Conservation (phyloP, 2,113 vertebrate genomes). For the Atractosteus spatula region DNA sequence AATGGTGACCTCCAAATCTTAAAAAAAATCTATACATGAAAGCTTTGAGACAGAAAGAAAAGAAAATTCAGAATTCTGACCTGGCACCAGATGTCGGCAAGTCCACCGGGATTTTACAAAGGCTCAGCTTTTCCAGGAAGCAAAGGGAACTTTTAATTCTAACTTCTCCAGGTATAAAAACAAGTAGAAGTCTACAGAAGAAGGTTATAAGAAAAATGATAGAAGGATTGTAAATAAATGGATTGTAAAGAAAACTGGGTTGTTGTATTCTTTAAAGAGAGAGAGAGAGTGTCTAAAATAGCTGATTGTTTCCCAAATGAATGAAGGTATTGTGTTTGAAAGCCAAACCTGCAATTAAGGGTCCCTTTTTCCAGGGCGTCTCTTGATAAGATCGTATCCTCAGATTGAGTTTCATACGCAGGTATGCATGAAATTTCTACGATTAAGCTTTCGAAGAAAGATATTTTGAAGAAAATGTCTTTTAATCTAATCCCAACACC, state of each 20-base stretch:
- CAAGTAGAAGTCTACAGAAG: constrained; percentile 5
- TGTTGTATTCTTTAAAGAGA: constrained; percentile 33
- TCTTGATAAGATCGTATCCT: constrained; percentile 53
- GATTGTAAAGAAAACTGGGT: neutral
- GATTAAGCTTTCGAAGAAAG: constrained; percentile 65
- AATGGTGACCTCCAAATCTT: too few species aligned
- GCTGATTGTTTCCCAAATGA: constrained; percentile 56
- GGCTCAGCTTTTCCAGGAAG: too few species aligned
- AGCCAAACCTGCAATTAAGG: constrained; percentile 62
- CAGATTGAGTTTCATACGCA: constrained; percentile 61
- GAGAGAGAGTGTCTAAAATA: constrained; percentile 40
- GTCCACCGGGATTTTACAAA: neutral
- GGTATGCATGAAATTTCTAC: constrained; percentile 53
- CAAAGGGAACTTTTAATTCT: neutral
- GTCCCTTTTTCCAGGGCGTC: constrained; percentile 58
- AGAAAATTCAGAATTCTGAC: neutral
- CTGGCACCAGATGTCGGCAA: neutral
- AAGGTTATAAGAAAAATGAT: constrained; percentile 31
- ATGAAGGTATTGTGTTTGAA: constrained; percentile 63
- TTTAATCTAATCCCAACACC: neutral
- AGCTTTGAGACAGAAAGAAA: neutral
- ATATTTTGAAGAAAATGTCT: constrained; percentile 44
- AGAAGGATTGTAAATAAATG: constrained; percentile 32
- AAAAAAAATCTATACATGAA: too few species aligned
- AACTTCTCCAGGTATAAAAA: too few species aligned